These are phyloP conservation scores for Apaloderma vittatum DNA, from an alignment of 2,113 vertebrate genomes.

Conservation along the genomic window DNA sequence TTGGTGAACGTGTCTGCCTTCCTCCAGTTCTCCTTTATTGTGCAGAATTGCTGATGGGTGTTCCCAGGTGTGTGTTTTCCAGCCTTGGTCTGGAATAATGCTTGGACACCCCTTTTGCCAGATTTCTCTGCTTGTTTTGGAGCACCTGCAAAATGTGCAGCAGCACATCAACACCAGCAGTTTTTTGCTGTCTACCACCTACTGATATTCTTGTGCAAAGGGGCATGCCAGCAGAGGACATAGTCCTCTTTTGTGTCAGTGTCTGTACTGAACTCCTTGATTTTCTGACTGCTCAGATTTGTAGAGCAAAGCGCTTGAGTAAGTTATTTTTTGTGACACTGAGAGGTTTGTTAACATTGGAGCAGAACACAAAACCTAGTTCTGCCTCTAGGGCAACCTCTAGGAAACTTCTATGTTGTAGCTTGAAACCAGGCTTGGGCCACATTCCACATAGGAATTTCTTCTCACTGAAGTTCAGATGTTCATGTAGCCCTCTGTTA, in stretches of 20 bases:
- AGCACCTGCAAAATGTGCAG: neutral
- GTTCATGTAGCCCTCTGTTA: neutral
- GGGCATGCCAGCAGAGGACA: neutral
- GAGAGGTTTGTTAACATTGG: neutral
- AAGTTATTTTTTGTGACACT: neutral
- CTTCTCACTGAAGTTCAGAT: neutral
- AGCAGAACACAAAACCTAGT: neutral
- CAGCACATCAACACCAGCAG: neutral
- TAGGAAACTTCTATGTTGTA: neutral
- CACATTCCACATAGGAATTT: rapidly evolving
- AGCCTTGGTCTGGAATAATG: neutral
- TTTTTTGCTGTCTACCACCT: neutral
- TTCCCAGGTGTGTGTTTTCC: neutral
- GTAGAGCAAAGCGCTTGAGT: neutral
- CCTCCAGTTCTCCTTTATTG: neutral
- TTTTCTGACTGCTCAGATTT: neutral
- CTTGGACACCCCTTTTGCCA: neutral
- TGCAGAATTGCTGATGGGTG: neutral
- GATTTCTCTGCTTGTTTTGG: neutral
- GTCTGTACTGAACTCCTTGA: neutral
- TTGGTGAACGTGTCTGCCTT: rapidly evolving
- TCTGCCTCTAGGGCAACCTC: neutral
- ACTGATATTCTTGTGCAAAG: neutral
- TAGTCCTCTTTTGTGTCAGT: neutral
- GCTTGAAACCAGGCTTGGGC: neutral